Evolutionary conservation across 2,888 invertebrate species (phyloP).

Genomic region (Eretmocerus hayati): DNA sequence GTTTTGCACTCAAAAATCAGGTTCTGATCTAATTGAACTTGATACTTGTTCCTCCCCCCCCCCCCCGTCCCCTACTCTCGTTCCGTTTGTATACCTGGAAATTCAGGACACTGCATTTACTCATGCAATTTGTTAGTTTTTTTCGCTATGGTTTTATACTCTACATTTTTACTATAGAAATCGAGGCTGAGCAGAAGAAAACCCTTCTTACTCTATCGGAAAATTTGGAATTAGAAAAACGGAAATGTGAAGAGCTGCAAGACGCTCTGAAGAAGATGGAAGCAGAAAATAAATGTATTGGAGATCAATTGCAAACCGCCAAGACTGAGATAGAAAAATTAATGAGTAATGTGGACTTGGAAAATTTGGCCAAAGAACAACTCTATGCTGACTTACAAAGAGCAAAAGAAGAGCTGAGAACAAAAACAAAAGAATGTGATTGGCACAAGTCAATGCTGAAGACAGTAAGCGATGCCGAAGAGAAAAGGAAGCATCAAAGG

Average conservation of each 20-base stretch:
- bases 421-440: conserved; percentile 51
- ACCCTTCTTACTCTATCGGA: conserved; percentile 30
- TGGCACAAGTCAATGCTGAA: conserved; percentile 52
- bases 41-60: too few species aligned
- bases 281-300: conserved; percentile 48
- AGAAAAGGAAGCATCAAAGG: conserved; percentile 33
- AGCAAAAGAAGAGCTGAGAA: conserved; percentile 48
- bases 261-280: conserved; percentile 47
- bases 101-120: too few species aligned
- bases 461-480: conserved; percentile 35
- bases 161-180: too few species aligned
- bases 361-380: conserved; percentile 48
- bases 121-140: too few species aligned
- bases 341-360: conserved; percentile 33
- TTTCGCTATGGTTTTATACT: too few species aligned
- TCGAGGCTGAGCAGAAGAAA: conserved; percentile 21
- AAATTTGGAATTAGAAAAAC: conserved; percentile 30
- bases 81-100: too few species aligned
- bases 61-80: too few species aligned
- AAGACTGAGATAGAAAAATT: conserved; percentile 48
- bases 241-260: conserved; percentile 43
- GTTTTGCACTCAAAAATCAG: too few species aligned
- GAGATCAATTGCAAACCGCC: conserved; percentile 49
- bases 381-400: conserved; percentile 49
- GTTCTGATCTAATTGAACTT: too few species aligned